Conservation (phyloP, 2,888 invertebrate genomes). For the Nyleta sp. region DNA sequence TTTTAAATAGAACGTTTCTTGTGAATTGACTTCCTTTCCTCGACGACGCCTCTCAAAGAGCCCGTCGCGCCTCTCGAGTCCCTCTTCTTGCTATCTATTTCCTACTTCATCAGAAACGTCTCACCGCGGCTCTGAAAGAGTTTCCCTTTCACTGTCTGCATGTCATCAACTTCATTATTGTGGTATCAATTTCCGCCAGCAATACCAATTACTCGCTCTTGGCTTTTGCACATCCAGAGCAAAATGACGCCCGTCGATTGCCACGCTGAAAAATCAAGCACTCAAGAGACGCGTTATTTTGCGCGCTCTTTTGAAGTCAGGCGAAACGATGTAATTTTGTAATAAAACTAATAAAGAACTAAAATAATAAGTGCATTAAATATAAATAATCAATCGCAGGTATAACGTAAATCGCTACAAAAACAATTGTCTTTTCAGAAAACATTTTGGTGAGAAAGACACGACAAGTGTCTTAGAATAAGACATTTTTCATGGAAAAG, state of each 20-base stretch:
- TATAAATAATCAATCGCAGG: too few species aligned
- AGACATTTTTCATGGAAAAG: too few species aligned
- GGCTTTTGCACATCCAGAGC: slow-evolving; percentile 41
- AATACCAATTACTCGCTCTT: slow-evolving; percentile 71
- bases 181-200: slow-evolving; percentile 72
- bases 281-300: neutral
- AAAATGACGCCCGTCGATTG: slow-evolving; percentile 40
- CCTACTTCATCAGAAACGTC: slow-evolving; percentile 61
- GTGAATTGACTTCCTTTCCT: slow-evolving; percentile 76
- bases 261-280: slow-evolving; percentile 26
- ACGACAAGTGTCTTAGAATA: too few species aligned
- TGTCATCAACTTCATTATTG: slow-evolving; percentile 74
- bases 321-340: too few species aligned
- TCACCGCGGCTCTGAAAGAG: slow-evolving; percentile 45
- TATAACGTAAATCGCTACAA: too few species aligned
- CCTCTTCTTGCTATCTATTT: slow-evolving; percentile 42
- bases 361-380: too few species aligned
- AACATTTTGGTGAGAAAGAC: too few species aligned
- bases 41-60: slow-evolving; percentile 71
- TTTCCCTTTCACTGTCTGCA: slow-evolving; percentile 58
- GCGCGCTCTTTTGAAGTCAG: too few species aligned
- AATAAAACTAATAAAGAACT: too few species aligned
- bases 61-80: slow-evolving; percentile 42
- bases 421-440: too few species aligned
- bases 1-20: slow-evolving; percentile 80